Conservation (phyloP, 2,888 invertebrate species). For the Trissoscelio sp. region DNA sequence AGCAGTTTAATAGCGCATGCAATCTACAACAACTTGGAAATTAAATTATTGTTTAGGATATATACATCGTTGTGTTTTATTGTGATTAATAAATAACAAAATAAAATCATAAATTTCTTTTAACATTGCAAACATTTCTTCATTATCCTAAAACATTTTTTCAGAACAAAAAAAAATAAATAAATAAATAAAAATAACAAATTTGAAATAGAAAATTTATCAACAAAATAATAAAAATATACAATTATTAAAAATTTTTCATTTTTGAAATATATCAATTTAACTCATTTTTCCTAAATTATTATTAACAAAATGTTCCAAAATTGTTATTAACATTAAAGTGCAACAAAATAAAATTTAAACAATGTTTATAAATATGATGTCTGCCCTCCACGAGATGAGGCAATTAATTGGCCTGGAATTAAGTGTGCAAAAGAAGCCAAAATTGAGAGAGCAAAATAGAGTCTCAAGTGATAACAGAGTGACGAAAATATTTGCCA, state of each 20-base stretch:
- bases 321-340: too few relatives aligned
- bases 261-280: too few relatives aligned
- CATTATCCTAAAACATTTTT: too few relatives aligned
- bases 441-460: neutral
- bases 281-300: too few relatives aligned
- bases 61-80: neutral
- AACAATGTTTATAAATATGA: conserved; percentile 40
- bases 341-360: neutral
- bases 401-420: neutral
- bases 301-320: too few relatives aligned
- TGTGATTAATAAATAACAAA: neutral
- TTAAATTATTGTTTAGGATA: neutral
- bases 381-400: conserved; percentile 35
- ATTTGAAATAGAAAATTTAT: too few relatives aligned
- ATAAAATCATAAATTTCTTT: too few relatives aligned
- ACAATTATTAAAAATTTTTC: too few relatives aligned
- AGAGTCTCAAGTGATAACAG: neutral
- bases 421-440: conserved; percentile 9
- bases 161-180: too few relatives aligned
- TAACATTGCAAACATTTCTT: too few relatives aligned
- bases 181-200: too few relatives aligned
- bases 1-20: conserved; percentile 40
- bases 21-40: conserved; percentile 22
- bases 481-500: conserved; percentile 19
- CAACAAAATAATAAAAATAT: too few relatives aligned